Conservation (phyloP, 2,888 invertebrate species). For the Psococerastis gibbosa region DNA sequence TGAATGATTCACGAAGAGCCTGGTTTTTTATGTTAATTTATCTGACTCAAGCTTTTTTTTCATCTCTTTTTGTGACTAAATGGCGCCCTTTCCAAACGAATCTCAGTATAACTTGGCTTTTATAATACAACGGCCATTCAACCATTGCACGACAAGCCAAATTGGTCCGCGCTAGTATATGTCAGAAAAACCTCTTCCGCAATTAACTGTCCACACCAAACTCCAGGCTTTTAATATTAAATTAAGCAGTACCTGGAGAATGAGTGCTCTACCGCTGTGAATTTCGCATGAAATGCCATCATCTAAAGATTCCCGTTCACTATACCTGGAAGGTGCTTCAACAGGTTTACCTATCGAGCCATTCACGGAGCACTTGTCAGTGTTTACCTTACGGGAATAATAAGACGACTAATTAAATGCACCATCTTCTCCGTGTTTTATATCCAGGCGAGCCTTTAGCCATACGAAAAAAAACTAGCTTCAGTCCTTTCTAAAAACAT, state of each 20-base stretch:
- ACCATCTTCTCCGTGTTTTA: neutral
- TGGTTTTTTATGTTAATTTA: slow-evolving; percentile 8
- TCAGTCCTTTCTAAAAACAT: too few species aligned
- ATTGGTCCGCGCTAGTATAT: neutral
- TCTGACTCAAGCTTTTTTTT: slow-evolving; percentile 2
- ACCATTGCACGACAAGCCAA: neutral
- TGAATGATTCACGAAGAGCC: slow-evolving; percentile 8
- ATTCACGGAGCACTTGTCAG: neutral
- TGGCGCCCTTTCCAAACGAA: slow-evolving; percentile 5
- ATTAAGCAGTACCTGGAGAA: too few species aligned
- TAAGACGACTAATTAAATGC: neutral
- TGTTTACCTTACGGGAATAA: slow-evolving; percentile 1
- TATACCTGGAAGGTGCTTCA: slow-evolving; percentile 5
- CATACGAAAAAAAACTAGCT: neutral
- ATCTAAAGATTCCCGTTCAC: too few species aligned
- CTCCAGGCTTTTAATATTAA: too few species aligned
- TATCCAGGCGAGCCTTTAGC: slow-evolving; percentile 1
- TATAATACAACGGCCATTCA: neutral
- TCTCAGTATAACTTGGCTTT: neutral
- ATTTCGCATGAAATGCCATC: too few species aligned
- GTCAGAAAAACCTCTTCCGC: neutral
- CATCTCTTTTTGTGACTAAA: slow-evolving; percentile 8
- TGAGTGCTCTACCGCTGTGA: too few species aligned
- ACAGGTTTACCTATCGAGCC: slow-evolving; percentile 4
- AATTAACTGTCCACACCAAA: neutral